phyloP scores from a whole-genome alignment of 2,797 vertebrate species.

The Delichon dasypus region DNA sequence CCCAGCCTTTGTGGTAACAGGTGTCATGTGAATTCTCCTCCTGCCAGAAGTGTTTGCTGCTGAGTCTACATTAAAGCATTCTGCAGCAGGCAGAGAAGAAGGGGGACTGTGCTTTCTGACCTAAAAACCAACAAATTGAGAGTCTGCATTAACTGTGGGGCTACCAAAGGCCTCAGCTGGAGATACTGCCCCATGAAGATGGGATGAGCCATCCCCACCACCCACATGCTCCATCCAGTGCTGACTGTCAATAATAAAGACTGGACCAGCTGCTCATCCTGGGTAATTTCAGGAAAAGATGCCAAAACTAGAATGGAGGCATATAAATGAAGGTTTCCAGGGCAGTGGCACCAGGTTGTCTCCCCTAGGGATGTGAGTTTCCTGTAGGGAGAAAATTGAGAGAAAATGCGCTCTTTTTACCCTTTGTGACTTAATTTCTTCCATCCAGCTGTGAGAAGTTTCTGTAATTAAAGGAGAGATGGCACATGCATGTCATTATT shows the following conservation, averaged over 20 bases:
- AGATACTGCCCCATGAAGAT: not conserved
- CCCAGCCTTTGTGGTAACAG: not conserved
- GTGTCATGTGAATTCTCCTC: not conserved
- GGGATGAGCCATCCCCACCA: not conserved
- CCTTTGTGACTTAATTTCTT: slow-evolving; percentile 26
- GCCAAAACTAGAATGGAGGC: not conserved
- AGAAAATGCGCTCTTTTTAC: slow-evolving; percentile 33
- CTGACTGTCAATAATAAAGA: not conserved
- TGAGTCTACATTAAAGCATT: not conserved
- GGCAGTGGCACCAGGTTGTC: not conserved
- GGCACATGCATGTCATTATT: slow-evolving; percentile 22
- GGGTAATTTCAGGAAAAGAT: not conserved
- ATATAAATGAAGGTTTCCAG: not conserved
- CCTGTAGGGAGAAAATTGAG: not conserved
- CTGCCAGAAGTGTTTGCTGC: not conserved
- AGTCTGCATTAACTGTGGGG: accelerated
- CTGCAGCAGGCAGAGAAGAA: not conserved
- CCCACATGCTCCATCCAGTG: not conserved
- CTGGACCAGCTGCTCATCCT: not conserved
- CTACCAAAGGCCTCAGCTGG: not conserved
- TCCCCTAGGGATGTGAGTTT: not conserved
- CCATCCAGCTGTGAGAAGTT: slow-evolving; percentile 28
- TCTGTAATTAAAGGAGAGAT: slow-evolving; percentile 56
- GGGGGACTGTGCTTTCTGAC: not conserved
- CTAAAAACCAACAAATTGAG: not conserved